Evolutionary conservation across 2,797 vertebrate species (phyloP).

Genomic region (Alfaro cultratus): DNA sequence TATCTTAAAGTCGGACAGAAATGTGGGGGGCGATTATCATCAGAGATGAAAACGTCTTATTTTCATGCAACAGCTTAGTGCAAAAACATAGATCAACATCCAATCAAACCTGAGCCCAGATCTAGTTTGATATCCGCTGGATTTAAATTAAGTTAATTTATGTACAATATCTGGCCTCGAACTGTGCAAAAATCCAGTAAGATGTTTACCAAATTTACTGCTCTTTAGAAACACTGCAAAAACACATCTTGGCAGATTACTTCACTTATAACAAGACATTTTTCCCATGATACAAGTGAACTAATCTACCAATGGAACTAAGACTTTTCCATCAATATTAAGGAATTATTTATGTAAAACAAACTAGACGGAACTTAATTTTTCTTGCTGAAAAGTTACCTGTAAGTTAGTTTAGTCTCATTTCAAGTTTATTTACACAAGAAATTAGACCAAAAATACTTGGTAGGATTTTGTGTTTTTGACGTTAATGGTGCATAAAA

Average conservation of each 20-base stretch:
- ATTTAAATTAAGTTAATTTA: neutral
- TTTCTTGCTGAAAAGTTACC: too few species aligned
- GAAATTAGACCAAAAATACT: too few species aligned
- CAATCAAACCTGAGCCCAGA: neutral
- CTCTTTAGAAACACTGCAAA: neutral
- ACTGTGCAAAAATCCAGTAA: slow-evolving; percentile 1
- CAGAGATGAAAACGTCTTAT: neutral
- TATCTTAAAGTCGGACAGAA: neutral
- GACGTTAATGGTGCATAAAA: slow-evolving; percentile 2
- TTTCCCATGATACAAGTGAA: too few species aligned
- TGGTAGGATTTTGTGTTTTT: too few species aligned
- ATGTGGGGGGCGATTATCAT: neutral
- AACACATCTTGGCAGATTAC: too few species aligned
- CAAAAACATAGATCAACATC: slow-evolving; percentile 28
- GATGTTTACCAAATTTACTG: neutral
- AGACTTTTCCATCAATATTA: too few species aligned
- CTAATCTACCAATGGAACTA: too few species aligned
- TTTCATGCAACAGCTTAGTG: slow-evolving; percentile 22
- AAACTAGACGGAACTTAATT: too few species aligned
- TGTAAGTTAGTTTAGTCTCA: too few species aligned
- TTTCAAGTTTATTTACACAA: too few species aligned
- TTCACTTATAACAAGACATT: too few species aligned
- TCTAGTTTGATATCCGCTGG: neutral
- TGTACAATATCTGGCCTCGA: neutral
- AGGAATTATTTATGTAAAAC: too few species aligned